Conservation (phyloP, 2,888 invertebrate species). For the Lithophane ornitopus region DNA sequence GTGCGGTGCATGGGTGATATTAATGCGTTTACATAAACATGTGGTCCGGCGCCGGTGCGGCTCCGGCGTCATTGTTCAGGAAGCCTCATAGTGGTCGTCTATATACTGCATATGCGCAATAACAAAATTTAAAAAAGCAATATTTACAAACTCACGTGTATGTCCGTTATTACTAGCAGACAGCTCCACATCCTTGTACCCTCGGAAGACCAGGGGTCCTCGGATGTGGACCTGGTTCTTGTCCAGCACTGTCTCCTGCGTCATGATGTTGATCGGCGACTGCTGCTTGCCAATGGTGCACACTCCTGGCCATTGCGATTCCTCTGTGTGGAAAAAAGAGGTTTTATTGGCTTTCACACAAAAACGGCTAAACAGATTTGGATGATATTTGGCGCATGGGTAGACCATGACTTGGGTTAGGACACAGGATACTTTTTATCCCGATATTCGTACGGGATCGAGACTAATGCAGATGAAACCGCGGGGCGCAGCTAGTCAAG, state of each 20-base stretch:
- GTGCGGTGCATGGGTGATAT: too few species aligned
- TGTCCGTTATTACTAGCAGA: conserved; percentile 83
- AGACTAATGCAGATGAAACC: too few species aligned
- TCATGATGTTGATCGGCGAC: conserved; percentile 94
- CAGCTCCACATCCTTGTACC: conserved; percentile 77
- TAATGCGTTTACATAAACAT: too few species aligned
- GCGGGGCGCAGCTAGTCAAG: not conserved
- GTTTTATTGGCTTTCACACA: not conserved
- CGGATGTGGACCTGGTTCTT: conserved; percentile 81
- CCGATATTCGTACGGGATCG: too few species aligned
- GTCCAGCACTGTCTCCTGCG: conserved; percentile 88
- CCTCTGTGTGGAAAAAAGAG: conserved; percentile 66
- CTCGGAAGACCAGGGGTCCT: conserved; percentile 81
- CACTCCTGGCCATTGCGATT: conserved; percentile 91
- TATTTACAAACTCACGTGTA: conserved; percentile 76
- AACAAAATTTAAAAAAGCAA: not conserved
- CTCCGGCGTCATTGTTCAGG: too few species aligned
- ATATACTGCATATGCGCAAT: too few species aligned
- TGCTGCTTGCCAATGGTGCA: conserved; percentile 92
- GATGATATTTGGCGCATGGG: too few species aligned
- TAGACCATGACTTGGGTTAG: too few species aligned
- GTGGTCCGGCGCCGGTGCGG: too few species aligned
- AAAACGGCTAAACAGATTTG: too few species aligned
- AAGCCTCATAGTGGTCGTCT: not conserved
- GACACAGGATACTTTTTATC: too few species aligned